These are phyloP conservation scores for Lynx canadensis DNA, from an alignment of 2,113 vertebrate genomes.

Conservation along the genomic window DNA sequence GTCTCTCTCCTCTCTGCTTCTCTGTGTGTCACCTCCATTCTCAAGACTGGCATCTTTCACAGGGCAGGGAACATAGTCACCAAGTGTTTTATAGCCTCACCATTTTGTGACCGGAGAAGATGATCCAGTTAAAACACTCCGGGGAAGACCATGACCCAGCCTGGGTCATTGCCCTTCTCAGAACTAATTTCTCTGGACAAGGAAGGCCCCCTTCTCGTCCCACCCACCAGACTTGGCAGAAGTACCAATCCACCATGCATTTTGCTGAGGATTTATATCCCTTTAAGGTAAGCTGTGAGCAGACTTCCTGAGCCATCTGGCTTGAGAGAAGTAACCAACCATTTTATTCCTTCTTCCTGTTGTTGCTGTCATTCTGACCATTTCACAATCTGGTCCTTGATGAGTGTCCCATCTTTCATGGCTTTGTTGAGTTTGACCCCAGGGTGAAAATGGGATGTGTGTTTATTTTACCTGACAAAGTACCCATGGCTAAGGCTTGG, in stretches of 20 bases:
- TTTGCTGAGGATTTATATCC: conserved; percentile 55
- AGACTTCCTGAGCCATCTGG: conserved; percentile 80
- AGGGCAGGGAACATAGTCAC: not conserved
- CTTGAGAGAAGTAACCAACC: conserved; percentile 75
- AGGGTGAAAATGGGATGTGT: conserved; percentile 64
- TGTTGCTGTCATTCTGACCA: not conserved
- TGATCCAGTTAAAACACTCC: not conserved
- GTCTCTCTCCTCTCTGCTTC: not conserved
- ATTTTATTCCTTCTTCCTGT: conserved; percentile 67
- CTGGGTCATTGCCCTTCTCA: not conserved
- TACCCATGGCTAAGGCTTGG: conserved; percentile 66
- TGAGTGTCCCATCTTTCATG: conserved; percentile 72
- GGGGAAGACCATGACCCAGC: no score
- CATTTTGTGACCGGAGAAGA: not conserved
- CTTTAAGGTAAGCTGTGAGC: conserved; percentile 70
- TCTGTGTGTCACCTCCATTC: not conserved
- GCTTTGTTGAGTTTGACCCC: conserved; percentile 76
- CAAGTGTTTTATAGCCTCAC: not conserved
- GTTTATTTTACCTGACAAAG: conserved; percentile 81
- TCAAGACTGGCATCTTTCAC: not conserved
- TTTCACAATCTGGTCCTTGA: conserved; percentile 61
- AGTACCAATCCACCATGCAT: not conserved
- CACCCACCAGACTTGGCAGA: not conserved
- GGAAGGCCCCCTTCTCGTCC: not conserved
- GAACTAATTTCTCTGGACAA: not conserved